These are phyloP conservation scores for Zelostemma sp. DNA, from an alignment of 1,140 invertebrate genomes.

Conservation along the genomic window DNA sequence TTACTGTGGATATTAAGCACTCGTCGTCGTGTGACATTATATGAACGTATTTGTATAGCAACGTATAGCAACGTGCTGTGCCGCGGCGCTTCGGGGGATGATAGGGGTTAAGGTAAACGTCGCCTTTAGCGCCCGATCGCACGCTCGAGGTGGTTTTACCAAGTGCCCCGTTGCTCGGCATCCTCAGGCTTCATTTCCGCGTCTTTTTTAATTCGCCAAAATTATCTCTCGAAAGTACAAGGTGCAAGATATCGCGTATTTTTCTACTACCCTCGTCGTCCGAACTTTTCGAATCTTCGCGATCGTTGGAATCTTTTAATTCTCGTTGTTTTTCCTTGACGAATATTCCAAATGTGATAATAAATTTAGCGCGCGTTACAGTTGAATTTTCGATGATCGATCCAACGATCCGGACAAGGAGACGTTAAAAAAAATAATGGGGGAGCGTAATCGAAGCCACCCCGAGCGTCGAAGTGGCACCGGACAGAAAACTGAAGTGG, in stretches of 20 bases:
- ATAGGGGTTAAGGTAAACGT: conserved; percentile 2
- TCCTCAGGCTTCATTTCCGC: conserved; percentile 1
- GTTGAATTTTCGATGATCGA: neutral
- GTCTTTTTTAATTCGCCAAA: neutral
- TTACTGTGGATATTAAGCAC: conserved; percentile 50
- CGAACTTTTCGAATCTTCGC: neutral
- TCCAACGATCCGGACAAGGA: neutral
- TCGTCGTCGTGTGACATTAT: conserved; percentile 49
- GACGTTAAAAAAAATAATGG: conserved; percentile 8
- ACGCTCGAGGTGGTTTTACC: conserved; percentile 38
- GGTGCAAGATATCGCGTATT: neutral
- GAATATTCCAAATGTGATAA: conserved; percentile 5
- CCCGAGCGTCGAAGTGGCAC: conserved; percentile 30
- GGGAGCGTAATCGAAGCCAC: conserved; percentile 28
- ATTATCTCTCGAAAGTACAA: neutral
- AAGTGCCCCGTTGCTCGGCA: conserved; percentile 24
- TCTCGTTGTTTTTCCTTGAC: neutral
- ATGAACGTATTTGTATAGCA: conserved; percentile 36
- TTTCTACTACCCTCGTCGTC: neutral
- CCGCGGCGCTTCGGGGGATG: conserved; percentile 3
- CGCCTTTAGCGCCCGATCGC: conserved; percentile 16
- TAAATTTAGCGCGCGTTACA: neutral
- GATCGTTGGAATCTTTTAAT: neutral
- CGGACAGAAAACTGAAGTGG: conserved; percentile 44
- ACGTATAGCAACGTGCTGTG: no score